phyloP scores from a whole-genome alignment of 2,888 invertebrate species.

The Terebella lapidaria region DNA sequence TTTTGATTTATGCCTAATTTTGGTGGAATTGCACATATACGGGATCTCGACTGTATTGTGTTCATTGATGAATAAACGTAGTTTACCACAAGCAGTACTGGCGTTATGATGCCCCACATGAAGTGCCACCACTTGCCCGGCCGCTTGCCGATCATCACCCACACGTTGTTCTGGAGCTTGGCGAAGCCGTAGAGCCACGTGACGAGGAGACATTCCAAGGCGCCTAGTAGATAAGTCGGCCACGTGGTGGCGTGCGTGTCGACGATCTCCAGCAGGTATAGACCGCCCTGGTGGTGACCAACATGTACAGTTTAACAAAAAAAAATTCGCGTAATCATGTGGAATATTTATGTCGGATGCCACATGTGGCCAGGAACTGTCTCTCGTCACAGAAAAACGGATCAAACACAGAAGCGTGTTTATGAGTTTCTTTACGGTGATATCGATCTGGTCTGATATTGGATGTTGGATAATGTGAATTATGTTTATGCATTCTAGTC shows the following conservation, averaged over 20 bases:
- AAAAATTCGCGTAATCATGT: no score
- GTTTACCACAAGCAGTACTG: slow-evolving; percentile 12
- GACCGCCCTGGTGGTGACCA: background rate
- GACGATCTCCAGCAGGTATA: background rate
- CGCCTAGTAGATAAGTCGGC: slow-evolving; percentile 6
- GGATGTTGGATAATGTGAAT: no score
- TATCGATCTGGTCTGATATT: no score
- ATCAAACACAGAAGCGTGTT: no score
- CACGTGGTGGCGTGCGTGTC: background rate
- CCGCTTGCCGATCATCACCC: slow-evolving; percentile 16
- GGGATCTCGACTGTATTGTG: no score
- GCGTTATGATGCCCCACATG: slow-evolving; percentile 16
- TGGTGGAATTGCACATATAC: no score
- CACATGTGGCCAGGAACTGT: background rate
- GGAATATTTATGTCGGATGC: background rate
- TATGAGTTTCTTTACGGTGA: no score
- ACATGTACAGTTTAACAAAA: no score
- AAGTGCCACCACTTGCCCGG: slow-evolving; percentile 16
- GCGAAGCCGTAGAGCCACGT: slow-evolving; percentile 19
- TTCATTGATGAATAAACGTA: no score
- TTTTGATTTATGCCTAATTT: no score
- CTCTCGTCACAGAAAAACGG: background rate
- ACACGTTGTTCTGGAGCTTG: slow-evolving; percentile 12
- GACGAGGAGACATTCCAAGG: slow-evolving; percentile 15
- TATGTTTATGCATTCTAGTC: no score